Evolutionary conservation across 2,888 invertebrate genomes (phyloP).

Genomic region (Timema podura): DNA sequence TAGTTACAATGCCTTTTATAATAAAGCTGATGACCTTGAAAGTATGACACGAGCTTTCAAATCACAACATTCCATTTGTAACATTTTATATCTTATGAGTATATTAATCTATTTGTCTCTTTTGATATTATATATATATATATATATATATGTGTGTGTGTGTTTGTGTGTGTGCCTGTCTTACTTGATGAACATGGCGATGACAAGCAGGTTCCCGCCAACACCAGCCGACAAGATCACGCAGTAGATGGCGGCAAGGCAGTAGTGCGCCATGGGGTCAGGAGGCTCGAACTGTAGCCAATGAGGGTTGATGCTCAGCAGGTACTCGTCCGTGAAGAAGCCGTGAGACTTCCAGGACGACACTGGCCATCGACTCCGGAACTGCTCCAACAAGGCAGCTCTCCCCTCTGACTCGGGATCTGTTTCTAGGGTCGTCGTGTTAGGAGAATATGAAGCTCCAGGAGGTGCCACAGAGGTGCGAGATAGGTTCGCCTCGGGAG

Average conservation of each 20-base stretch:
- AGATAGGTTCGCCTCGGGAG: no score
- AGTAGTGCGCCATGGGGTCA: conserved; percentile 52
- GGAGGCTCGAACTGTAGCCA: conserved; percentile 70
- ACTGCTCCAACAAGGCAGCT: conserved; percentile 29
- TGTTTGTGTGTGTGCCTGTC: conserved; percentile 36
- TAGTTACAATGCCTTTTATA: no score
- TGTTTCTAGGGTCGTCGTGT: no score
- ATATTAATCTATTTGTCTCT: neutral
- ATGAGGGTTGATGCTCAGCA: conserved; percentile 61
- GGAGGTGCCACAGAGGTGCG: no score
- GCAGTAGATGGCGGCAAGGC: conserved; percentile 58
- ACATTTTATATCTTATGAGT: no score
- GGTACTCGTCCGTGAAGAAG: conserved; percentile 55
- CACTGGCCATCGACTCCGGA: conserved; percentile 42
- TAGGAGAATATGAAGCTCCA: no score
- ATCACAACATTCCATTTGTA: no score
- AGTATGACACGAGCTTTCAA: no score
- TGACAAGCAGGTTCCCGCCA: conserved; percentile 65
- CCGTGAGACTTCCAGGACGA: conserved; percentile 52
- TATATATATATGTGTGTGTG: conserved; percentile 15
- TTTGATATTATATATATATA: conserved; percentile 13
- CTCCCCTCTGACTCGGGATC: no score
- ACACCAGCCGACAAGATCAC: conserved; percentile 62
- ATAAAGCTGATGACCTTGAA: no score
- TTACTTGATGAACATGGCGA: conserved; percentile 69